These are phyloP conservation scores for Volucella inflata DNA, from an alignment of 2,888 invertebrate genomes.

Conservation along the genomic window DNA sequence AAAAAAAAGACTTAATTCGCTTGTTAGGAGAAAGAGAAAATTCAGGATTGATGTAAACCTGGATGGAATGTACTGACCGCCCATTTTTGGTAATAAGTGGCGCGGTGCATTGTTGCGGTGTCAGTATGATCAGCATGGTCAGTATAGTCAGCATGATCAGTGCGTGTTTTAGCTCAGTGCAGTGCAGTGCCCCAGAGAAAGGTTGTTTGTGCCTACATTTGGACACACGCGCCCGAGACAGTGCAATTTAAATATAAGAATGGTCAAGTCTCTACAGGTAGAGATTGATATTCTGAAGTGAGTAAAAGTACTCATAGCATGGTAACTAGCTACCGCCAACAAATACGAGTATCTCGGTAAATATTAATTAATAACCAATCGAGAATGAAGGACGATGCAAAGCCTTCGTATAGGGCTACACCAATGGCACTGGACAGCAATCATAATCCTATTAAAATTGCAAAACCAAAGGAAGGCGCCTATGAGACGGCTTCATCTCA, in stretches of 20 bases:
- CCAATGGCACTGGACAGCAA: constrained; percentile 51
- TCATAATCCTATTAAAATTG: constrained; percentile 73
- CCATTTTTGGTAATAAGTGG: constrained; percentile 65
- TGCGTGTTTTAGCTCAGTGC: constrained; percentile 14
- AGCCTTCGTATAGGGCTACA: constrained; percentile 55
- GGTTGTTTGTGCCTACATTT: constrained; percentile 52
- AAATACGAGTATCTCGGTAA: constrained; percentile 17
- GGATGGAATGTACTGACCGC: constrained; percentile 65
- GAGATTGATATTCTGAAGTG: background rate
- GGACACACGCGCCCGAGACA: constrained; percentile 47
- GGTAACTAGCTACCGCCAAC: constrained; percentile 27
- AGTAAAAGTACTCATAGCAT: constrained; percentile 40
- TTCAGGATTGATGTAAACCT: constrained; percentile 71
- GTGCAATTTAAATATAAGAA: constrained; percentile 38
- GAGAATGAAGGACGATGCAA: constrained; percentile 66
- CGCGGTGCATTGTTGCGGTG: constrained; percentile 38
- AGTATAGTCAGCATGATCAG: constrained; percentile 4
- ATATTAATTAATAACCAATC: constrained; percentile 72
- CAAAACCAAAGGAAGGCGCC: constrained; percentile 65
- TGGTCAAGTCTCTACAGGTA: constrained; percentile 9
- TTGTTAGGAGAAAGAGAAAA: constrained; percentile 72
- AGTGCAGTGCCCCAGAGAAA: constrained; percentile 46
- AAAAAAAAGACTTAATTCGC: constrained; percentile 44
- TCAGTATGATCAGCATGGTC: constrained; percentile 31
- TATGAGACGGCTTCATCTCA: constrained; percentile 53